Evolutionary conservation across 2,113 vertebrate species (phyloP).

Genomic region (Blennius ocellaris): DNA sequence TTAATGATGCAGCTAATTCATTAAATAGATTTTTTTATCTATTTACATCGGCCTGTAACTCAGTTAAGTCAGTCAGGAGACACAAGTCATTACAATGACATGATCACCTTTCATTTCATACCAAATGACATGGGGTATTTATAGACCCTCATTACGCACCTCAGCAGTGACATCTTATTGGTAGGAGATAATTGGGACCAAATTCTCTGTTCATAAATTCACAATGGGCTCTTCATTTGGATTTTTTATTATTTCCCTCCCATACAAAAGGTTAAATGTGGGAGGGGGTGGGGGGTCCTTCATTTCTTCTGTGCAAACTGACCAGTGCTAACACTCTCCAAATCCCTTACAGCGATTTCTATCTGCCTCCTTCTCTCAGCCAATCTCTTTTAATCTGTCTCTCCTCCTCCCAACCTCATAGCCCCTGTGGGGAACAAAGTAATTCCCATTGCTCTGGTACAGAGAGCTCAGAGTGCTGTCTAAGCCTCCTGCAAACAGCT

Average conservation of each 20-base stretch:
- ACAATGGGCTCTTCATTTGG: conserved; percentile 47
- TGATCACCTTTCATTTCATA: conserved; percentile 53
- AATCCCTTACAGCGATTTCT: conserved; percentile 40
- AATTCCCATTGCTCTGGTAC: conserved; percentile 32
- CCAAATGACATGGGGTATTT: conserved; percentile 52
- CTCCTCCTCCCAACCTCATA: conserved; percentile 19
- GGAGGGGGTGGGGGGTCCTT: conserved; percentile 28
- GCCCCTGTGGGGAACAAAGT: conserved; percentile 44
- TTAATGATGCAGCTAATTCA: conserved; percentile 18
- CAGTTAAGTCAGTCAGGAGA: conserved; percentile 25
- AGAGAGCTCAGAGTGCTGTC: conserved; percentile 25
- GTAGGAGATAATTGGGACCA: conserved; percentile 56
- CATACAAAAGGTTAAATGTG: conserved; percentile 58
- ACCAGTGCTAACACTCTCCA: conserved; percentile 8
- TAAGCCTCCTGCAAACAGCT: conserved; percentile 48
- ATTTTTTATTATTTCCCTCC: conserved; percentile 55
- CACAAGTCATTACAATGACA: conserved; percentile 9
- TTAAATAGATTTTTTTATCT: conserved; percentile 32
- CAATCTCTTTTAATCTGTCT: conserved; percentile 47
- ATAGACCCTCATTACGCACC: conserved; percentile 57
- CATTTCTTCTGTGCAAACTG: conserved; percentile 34
- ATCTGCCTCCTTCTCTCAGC: conserved; percentile 18
- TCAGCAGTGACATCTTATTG: conserved; percentile 56
- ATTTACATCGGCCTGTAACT: conserved; percentile 37
- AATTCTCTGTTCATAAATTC: conserved; percentile 71